These are phyloP conservation scores for Frankliniella fusca DNA, from an alignment of 2,888 invertebrate species.

Conservation along the genomic window DNA sequence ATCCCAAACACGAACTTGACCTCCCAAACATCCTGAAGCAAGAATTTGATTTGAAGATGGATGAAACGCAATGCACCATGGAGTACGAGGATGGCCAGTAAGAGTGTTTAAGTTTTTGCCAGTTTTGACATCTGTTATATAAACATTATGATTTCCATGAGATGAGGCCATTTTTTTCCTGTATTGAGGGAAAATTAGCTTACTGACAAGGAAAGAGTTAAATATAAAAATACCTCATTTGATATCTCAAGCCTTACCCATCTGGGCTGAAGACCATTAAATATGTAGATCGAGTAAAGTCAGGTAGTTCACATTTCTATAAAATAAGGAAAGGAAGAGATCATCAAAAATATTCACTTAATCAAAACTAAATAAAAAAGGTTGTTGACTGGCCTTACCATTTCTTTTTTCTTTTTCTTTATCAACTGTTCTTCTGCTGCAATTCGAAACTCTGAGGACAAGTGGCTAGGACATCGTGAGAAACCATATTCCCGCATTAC, in stretches of 20 bases:
- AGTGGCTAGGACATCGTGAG: constrained; percentile 34
- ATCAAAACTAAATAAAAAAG: constrained; percentile 26
- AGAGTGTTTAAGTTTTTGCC: constrained; percentile 73
- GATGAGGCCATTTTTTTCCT: constrained; percentile 80
- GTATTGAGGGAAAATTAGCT: constrained; percentile 38
- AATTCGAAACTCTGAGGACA: constrained; percentile 52
- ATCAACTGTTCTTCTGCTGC: constrained; percentile 64
- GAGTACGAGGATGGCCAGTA: constrained; percentile 79
- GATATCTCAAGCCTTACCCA: constrained; percentile 56
- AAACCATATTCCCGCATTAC: not conserved
- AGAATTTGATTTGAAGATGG: constrained; percentile 77
- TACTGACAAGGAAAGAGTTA: constrained; percentile 31
- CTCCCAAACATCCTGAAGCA: constrained; percentile 82
- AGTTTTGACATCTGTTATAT: constrained; percentile 73
- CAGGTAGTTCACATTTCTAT: constrained; percentile 68
- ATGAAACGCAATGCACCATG: constrained; percentile 88
- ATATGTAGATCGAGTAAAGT: constrained; percentile 73
- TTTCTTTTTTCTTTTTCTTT: constrained; percentile 56
- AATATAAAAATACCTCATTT: constrained; percentile 28
- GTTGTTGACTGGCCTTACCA: constrained; percentile 49
- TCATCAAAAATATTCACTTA: not conserved
- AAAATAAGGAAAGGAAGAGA: constrained; percentile 42
- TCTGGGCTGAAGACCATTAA: constrained; percentile 85
- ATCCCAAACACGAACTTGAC: constrained; percentile 89
- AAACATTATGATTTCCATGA: constrained; percentile 84